Conservation (phyloP, 1,140 invertebrate species). For the Nomia melanderi region DNA sequence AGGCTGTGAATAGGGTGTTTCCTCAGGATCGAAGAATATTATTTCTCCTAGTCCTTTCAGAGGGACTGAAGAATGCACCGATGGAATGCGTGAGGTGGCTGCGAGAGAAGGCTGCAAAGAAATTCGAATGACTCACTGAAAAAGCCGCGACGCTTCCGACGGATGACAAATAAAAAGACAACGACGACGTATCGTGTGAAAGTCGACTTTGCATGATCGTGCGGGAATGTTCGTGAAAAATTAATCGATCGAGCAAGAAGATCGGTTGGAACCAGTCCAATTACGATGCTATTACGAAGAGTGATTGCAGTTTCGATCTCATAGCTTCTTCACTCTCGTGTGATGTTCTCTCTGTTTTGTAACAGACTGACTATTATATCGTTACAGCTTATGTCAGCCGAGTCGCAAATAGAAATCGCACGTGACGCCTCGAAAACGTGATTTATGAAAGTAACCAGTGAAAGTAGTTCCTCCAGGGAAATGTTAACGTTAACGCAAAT, state of each 20-base stretch:
- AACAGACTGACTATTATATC: not conserved
- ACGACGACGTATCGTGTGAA: too few relatives aligned
- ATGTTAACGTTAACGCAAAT: slow-evolving; percentile 4
- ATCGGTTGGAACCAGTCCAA: too few relatives aligned
- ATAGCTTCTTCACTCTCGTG: too few relatives aligned
- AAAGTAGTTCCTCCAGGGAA: not conserved
- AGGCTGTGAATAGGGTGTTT: too few relatives aligned
- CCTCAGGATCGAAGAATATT: too few relatives aligned
- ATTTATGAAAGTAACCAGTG: slow-evolving; percentile 24
- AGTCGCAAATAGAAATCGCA: not conserved
- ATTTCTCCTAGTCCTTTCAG: not conserved
- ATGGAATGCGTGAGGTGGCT: not conserved
- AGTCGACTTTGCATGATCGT: too few relatives aligned
- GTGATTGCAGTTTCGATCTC: too few relatives aligned
- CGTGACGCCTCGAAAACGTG: not conserved
- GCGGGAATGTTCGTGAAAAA: too few relatives aligned
- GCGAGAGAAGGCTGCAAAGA: slow-evolving; percentile 3
- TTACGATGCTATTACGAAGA: too few relatives aligned
- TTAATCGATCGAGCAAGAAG: too few relatives aligned
- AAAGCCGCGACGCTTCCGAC: slow-evolving; percentile 7
- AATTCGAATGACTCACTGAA: slow-evolving; percentile 32
- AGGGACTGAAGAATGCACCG: slow-evolving; percentile 7
- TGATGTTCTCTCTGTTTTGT: too few relatives aligned
- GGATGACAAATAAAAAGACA: too few relatives aligned
- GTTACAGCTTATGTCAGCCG: not conserved